Conservation (phyloP, 2,888 invertebrate genomes). For the Macrophya annulata region DNA sequence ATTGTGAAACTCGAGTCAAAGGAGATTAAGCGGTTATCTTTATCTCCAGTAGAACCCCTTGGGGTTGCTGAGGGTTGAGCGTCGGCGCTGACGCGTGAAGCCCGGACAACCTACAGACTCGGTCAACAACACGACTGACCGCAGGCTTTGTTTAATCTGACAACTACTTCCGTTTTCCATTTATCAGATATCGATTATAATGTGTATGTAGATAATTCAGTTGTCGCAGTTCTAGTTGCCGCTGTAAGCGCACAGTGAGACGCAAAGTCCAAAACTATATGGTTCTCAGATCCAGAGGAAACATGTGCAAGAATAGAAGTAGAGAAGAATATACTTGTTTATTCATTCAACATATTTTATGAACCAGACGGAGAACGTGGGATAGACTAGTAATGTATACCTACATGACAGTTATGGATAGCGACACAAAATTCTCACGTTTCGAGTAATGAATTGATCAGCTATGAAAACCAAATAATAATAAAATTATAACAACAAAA, state of each 20-base stretch:
- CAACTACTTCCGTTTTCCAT: not conserved
- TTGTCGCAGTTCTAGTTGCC: not conserved
- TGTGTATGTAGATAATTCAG: not conserved
- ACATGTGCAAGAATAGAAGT: not conserved
- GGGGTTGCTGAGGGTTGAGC: not conserved
- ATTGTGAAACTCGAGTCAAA: constrained; percentile 9
- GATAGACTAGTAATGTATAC: no score
- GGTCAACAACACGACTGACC: constrained; percentile 5
- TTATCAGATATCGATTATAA: not conserved
- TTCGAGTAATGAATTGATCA: no score
- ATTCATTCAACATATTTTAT: constrained; percentile 13
- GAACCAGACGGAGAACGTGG: constrained; percentile 9
- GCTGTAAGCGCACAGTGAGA: not conserved
- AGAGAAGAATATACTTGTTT: not conserved
- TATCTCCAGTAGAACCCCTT: not conserved
- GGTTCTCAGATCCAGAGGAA: constrained; percentile 6
- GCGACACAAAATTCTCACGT: no score
- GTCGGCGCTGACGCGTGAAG: constrained; percentile 21
- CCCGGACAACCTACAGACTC: not conserved
- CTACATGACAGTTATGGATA: no score
- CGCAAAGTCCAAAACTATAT: not conserved
- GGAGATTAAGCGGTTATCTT: constrained; percentile 4
- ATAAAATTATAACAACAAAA: no score
- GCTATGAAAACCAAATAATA: no score
- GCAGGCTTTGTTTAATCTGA: not conserved